A percentile compares a stretch with the other conserved stretches of the same genome.
Evolutionary conservation across 2,113 vertebrate species (phyloP).

Genomic region (Petaurus breviceps): DNA sequence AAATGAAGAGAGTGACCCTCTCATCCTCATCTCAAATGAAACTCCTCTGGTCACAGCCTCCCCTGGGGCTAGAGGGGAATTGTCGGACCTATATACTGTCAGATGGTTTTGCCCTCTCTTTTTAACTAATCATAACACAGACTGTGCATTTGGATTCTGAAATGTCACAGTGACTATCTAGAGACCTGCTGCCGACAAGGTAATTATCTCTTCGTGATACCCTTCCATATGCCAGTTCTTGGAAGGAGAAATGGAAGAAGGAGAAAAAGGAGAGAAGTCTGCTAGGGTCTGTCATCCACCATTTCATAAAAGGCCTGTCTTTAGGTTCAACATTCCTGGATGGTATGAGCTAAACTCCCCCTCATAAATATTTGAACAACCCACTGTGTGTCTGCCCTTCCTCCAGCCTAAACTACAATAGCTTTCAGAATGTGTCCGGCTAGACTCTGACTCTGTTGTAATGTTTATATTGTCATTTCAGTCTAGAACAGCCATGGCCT

Average conservation of each 20-base stretch:
- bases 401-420: neutral
- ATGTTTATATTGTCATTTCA: neutral
- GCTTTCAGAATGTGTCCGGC: neutral
- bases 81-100: neutral
- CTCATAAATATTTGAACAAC: neutral
- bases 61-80: neutral
- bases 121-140: conserved; percentile 63
- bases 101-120: conserved; percentile 69
- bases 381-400: neutral
- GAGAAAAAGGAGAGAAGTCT: neutral
- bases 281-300: neutral
- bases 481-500: neutral
- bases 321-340: neutral
- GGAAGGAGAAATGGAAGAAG: neutral
- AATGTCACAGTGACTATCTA: conserved; percentile 68
- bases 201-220: conserved; percentile 66
- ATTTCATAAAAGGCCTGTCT: neutral
- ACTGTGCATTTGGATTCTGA: conserved; percentile 46
- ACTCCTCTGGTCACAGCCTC: neutral
- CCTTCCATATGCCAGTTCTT: neutral
- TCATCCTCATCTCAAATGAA: neutral
- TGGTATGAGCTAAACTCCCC: neutral
- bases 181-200: conserved; percentile 53
- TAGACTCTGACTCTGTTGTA: neutral
- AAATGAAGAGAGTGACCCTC: neutral